Base-by-base conservation (phyloP, 2,113 vertebrate genomes). In the Microtus oregoni region DNA sequence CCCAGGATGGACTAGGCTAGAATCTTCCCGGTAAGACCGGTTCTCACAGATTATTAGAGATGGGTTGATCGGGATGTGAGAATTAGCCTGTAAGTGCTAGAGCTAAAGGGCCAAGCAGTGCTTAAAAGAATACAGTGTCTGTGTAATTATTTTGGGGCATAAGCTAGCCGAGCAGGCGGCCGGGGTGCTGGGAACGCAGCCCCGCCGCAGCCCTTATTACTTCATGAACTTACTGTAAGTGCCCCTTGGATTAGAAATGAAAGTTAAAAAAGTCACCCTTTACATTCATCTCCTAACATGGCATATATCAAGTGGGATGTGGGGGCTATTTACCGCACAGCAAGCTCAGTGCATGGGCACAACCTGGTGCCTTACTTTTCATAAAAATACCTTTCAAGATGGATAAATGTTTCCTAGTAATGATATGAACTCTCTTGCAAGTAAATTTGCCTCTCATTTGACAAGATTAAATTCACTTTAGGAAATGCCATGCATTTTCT, bases 331-430 rank as follows among this genome's bases (percentile, higher is more conserved):
- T 89, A 50, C 70, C n/a, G 7, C 55, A 91, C 63, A 88, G 68
- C 63, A 94, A 47, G 70, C 44, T 55, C 50, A 47, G 22, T 86
- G 67, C 8, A 86, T 91, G 7, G 67, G 77, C 81, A 52, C 28
- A 95, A 30, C n/a, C 70, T 72, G 94, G 20, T 91, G 94, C 95
- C 86, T 96, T 90, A 94, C 83, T 95, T 91, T 95, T 35, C 86
- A 94, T 94, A 97, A 97, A 96, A 98, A 93, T 94, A 96, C 82
- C 86, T 96, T 97, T 97, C 68, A 95, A 91, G 83, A 90, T 92
- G 89, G 96, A 90, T 94, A 97, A 97, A 79, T 91, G 77, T 89
- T 94, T 96, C 75, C 94, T 73, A 68, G n/a, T 92, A 95, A 96
- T 90, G 67, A 89, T 87, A 96, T 83, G 94, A 94, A 94, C 95